Evolutionary conservation across 1,140 invertebrate genomes (phyloP), one percentile per base, ranked within the genome.

Genomic region (Mamestra configurata): DNA sequence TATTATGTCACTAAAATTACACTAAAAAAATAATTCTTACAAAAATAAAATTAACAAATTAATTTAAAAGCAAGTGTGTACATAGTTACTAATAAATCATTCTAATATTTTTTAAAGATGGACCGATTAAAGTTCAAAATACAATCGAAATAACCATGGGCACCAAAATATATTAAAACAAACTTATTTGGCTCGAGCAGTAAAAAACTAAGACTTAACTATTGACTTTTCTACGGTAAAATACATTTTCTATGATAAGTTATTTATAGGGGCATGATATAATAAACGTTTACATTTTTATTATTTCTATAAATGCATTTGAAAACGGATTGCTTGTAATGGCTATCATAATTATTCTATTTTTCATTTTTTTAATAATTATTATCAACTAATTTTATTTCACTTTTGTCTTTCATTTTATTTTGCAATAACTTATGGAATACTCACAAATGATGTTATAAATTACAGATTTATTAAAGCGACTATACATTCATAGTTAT

Each of bases 321-420:
- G 13, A 64, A 49, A 76, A 76, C 57, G 13, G 15, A 76, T 76
- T n/a, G 24, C 35, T 84, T 86, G 80, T 81, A 86, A 66, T 86
- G 24, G 22, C 80, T 84, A 88, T 80, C 59, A 73, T 82, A 83
- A 79, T 82, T 82, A 79, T 77, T 64, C 55, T 77, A 78, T 73
- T 79, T 61, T 70, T 79, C 75, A 31, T 59, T 37, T 7, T 61
- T 37, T 31, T 40, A 68, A 59, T 77, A 66, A 75, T 81, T 79
- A 78, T 68, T 10, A 70, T 80, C 84, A 79, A 84, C 88, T 92
- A 93, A 81, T 80, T 51, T 86, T 89, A 88, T 90, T 92, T 92
- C 90, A 92, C 91, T 93, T 89, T 91, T 88, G 92, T 93, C 92
- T 93, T 93, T 92, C 92, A 92, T 90, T 89, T 88, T 82, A 92